phyloP scores from a whole-genome alignment of 2,888 invertebrate species.

The Neoaliturus tenellus region DNA sequence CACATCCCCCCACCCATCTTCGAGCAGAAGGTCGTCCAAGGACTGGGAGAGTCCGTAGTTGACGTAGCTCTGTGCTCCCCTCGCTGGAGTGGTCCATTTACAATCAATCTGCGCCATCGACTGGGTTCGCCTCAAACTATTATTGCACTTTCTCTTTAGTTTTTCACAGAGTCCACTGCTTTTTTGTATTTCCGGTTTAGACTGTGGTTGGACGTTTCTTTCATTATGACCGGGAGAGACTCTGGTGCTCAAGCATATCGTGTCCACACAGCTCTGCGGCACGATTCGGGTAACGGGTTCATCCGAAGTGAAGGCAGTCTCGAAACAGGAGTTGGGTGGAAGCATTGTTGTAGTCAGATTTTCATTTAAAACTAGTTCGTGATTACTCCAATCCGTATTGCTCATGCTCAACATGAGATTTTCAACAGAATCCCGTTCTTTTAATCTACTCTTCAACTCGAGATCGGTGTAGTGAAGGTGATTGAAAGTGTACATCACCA shows the following conservation, averaged over 20 bases:
- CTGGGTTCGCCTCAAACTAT: constrained; percentile 44
- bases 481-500: constrained; percentile 57
- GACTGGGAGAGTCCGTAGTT: constrained; percentile 54
- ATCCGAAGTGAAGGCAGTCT: constrained; percentile 71
- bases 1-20: neutral
- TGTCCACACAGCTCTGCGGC: constrained; percentile 67
- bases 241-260: constrained; percentile 60
- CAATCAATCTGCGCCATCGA: constrained; percentile 49
- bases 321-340: constrained; percentile 69
- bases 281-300: constrained; percentile 70
- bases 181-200: neutral
- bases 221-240: neutral
- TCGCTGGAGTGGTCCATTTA: neutral
- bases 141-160: neutral
- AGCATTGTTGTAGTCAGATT: constrained; percentile 48
- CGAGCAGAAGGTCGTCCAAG: constrained; percentile 35
- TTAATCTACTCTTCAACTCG: constrained; percentile 14
- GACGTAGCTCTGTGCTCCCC: constrained; percentile 22
- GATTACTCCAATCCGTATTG: constrained; percentile 31
- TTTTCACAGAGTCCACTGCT: neutral
- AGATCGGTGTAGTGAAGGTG: constrained; percentile 54
- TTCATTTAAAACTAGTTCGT: constrained; percentile 1
- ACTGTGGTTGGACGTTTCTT: neutral
- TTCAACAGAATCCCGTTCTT: constrained; percentile 59
- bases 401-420: constrained; percentile 59